phyloP scores from a whole-genome alignment of 2,888 invertebrate genomes.

The Serripes groenlandicus region DNA sequence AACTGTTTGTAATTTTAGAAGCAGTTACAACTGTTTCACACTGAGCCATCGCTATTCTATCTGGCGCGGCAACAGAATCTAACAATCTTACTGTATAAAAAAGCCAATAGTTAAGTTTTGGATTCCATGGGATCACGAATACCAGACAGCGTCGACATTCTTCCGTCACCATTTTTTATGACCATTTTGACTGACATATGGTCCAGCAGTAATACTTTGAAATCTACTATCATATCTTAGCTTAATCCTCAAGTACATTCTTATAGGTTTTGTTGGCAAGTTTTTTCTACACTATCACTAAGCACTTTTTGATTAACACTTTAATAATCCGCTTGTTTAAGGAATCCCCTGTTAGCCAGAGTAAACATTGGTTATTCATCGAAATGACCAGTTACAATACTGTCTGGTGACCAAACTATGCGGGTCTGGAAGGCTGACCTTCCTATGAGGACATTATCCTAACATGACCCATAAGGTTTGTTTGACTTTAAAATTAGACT shows the following conservation, averaged over 20 bases:
- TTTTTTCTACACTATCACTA: slow-evolving; percentile 22
- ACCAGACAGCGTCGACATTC: background rate
- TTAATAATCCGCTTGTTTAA: slow-evolving; percentile 11
- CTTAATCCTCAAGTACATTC: slow-evolving; percentile 17
- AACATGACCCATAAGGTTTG: slow-evolving; percentile 31
- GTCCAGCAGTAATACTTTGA: slow-evolving; percentile 4
- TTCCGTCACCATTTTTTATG: slow-evolving; percentile 3
- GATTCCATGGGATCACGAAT: background rate
- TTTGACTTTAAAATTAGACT: no score
- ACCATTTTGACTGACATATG: background rate
- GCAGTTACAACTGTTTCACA: no score
- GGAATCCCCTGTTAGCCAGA: background rate
- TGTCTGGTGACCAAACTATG: background rate
- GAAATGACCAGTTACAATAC: background rate
- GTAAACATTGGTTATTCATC: slow-evolving; percentile 5
- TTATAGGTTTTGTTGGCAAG: slow-evolving; percentile 14
- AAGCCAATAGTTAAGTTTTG: no score
- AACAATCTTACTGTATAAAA: no score
- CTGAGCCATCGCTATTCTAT: no score
- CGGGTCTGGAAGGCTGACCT: slow-evolving; percentile 17
- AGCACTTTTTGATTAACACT: slow-evolving; percentile 10
- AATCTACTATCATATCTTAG: slow-evolving; percentile 18
- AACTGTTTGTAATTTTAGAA: no score
- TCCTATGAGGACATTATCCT: slow-evolving; percentile 39
- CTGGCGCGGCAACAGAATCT: no score